A percentile compares a stretch with the other conserved stretches of the same genome.
Evolutionary conservation across 2,113 vertebrate genomes (phyloP).

Genomic region (Phalacrocorax carbo): DNA sequence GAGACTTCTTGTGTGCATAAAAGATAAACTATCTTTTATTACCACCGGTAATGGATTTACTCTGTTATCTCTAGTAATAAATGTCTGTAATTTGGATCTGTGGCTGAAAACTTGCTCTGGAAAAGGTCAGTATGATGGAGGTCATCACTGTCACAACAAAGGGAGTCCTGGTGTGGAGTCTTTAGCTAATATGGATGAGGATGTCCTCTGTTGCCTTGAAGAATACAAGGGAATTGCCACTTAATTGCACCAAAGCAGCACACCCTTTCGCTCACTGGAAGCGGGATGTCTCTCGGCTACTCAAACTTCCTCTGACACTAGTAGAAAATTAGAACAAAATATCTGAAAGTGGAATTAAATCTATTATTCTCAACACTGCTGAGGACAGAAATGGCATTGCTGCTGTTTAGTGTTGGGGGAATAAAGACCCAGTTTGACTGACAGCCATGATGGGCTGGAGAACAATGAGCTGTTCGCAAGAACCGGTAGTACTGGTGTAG

Average conservation of each 20-base stretch:
- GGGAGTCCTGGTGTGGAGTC: not conserved
- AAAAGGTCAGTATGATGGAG: not conserved
- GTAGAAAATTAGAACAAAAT: not conserved
- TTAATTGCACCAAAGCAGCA: not conserved
- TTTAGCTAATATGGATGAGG: not conserved
- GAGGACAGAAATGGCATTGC: not conserved
- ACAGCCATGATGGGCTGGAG: not conserved
- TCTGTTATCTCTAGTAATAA: slow-evolving; percentile 1
- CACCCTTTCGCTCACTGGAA: not conserved
- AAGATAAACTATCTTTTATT: not conserved
- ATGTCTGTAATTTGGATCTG: not conserved
- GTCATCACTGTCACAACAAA: not conserved
- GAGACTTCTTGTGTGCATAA: not conserved
- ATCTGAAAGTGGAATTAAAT: not conserved
- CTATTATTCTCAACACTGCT: not conserved
- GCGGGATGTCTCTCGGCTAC: rapidly evolving
- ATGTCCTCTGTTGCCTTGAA: not conserved
- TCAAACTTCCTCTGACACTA: not conserved
- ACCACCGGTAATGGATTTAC: not conserved
- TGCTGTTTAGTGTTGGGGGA: not conserved
- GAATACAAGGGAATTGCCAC: not conserved
- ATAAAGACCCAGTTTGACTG: not conserved
- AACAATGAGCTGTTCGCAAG: not conserved
- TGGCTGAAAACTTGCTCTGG: not conserved
- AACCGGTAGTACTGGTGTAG: not conserved